Percentiles rank a stretch among this genome's conserved stretches.
phyloP scores from a whole-genome alignment of 2,113 vertebrate species.

The Hypocryptadius cinnamomeus region DNA sequence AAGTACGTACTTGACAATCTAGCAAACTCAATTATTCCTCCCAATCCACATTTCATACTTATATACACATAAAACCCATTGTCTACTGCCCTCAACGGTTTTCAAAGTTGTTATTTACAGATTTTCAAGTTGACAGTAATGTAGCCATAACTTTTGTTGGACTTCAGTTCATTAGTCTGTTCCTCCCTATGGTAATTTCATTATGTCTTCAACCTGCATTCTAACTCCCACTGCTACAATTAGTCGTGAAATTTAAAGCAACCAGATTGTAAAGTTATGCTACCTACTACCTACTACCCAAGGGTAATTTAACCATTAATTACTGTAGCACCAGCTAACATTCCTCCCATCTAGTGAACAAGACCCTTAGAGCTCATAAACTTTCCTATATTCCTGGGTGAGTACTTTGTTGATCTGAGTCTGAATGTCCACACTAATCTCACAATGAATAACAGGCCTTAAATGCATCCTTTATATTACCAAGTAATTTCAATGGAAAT shows the following conservation, averaged over 20 bases:
- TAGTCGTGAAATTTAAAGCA: slow-evolving; percentile 34
- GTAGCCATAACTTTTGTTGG: slow-evolving; percentile 24
- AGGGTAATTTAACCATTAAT: slow-evolving; percentile 53
- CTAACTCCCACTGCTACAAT: slow-evolving; percentile 21
- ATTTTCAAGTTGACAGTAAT: background rate
- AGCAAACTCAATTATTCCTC: slow-evolving; percentile 5
- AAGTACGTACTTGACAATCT: background rate
- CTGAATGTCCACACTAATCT: background rate
- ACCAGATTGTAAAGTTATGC: slow-evolving; percentile 45
- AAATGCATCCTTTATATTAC: background rate
- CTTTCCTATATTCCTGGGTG: background rate
- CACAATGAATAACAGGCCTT: background rate
- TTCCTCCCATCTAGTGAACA: background rate
- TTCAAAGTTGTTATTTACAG: slow-evolving; percentile 44
- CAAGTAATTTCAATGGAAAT: background rate
- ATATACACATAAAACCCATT: slow-evolving; percentile 13
- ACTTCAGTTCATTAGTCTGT: slow-evolving; percentile 22
- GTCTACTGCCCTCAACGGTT: background rate
- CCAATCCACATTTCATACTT: background rate
- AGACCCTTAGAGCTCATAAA: background rate
- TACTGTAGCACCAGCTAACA: slow-evolving; percentile 7
- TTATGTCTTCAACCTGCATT: slow-evolving; percentile 42
- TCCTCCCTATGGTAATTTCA: slow-evolving; percentile 32
- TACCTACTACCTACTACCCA: slow-evolving; percentile 11
- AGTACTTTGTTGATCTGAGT: background rate